These are phyloP conservation scores for Oriolus oriolus DNA, from an alignment of 2,113 vertebrate genomes.

Conservation along the genomic window DNA sequence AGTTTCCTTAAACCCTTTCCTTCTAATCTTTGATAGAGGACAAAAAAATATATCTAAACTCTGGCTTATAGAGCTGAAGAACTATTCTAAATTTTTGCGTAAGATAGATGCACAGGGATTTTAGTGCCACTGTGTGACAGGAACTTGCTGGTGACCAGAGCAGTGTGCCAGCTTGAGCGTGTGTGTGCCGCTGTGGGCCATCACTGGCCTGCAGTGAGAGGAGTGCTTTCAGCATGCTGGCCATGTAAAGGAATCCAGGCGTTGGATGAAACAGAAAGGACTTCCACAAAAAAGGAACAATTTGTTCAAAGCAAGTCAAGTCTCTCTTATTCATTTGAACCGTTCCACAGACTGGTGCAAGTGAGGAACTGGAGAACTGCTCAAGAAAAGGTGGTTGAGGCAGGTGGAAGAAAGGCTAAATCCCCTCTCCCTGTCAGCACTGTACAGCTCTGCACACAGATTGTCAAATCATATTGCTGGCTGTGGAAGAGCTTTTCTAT, in stretches of 20 bases:
- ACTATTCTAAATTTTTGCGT: background rate
- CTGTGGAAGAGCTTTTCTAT: background rate
- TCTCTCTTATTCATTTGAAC: background rate
- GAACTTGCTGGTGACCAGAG: background rate
- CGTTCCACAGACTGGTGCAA: background rate
- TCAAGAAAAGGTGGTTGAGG: background rate
- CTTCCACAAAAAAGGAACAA: background rate
- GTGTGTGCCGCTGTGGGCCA: background rate
- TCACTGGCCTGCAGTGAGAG: rapidly evolving
- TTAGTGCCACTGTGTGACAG: background rate
- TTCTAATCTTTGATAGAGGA: background rate
- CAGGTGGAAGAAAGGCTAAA: background rate
- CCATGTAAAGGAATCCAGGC: background rate
- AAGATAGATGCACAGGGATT: background rate
- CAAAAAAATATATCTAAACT: background rate
- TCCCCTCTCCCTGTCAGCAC: background rate
- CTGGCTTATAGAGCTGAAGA: background rate
- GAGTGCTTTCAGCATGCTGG: background rate
- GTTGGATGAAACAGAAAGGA: background rate
- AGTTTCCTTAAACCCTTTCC: background rate
- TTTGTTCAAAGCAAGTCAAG: background rate
- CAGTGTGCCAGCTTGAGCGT: background rate
- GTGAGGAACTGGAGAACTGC: background rate
- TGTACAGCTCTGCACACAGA: background rate
- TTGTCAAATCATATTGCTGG: background rate